These are phyloP conservation scores for Phenganax subtilis DNA, from an alignment of 92 coral and sea anemone genomes.

Conservation along the genomic window DNA sequence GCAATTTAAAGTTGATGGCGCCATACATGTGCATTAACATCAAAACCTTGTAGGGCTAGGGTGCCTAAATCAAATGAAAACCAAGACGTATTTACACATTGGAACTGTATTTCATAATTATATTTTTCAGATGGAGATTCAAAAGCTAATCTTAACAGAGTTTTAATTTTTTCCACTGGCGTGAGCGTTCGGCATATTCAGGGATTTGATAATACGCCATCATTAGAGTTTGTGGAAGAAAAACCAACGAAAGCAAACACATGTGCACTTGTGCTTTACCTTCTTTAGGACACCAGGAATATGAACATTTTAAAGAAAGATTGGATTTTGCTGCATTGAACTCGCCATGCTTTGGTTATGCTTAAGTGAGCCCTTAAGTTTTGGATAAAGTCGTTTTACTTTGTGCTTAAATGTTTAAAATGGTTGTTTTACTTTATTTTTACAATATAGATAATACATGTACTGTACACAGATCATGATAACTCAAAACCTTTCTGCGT, in stretches of 20 bases:
- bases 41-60: no score
- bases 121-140: constrained; percentile 13
- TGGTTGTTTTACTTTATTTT: background rate
- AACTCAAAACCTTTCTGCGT: no score
- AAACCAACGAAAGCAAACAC: constrained; percentile 39
- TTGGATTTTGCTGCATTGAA: constrained; percentile 32
- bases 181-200: constrained; percentile 36
- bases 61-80: no score
- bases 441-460: background rate
- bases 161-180: constrained; percentile 36
- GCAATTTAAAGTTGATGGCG: no score
- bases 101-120: no score
- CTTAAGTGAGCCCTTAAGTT: background rate
- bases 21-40: no score
- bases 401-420: background rate
- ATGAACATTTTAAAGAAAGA: constrained; percentile 22
- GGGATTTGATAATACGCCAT: constrained; percentile 38
- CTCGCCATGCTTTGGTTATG: constrained; percentile 29
- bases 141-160: constrained; percentile 25
- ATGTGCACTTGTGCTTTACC: constrained; percentile 9
- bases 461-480: no score
- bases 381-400: background rate
- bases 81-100: no score
- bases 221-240: constrained; percentile 25
- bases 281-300: constrained; percentile 19